Conservation (phyloP, 2,888 invertebrate genomes). For the Lamellibrachia columna region DNA sequence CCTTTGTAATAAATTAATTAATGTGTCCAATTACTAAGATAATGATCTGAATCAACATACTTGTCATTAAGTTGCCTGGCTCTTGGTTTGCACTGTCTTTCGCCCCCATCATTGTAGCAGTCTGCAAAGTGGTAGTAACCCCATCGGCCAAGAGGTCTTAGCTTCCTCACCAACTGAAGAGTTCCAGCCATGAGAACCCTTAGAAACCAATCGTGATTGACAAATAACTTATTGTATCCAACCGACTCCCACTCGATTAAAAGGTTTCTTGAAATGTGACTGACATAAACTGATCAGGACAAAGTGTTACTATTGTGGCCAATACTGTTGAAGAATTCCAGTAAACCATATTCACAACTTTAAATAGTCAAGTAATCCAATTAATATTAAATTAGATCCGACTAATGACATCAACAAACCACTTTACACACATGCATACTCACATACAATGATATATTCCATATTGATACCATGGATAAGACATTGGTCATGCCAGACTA, state of each 20-base stretch:
- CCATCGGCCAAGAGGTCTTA: conserved; percentile 19
- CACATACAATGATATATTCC: too few relatives aligned
- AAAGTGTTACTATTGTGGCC: too few relatives aligned
- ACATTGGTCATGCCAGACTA: too few relatives aligned
- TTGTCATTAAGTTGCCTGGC: neutral
- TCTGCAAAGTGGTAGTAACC: conserved; percentile 23
- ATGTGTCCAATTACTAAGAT: neutral
- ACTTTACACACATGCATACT: too few relatives aligned
- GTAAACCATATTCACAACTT: too few relatives aligned
- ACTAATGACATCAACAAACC: too few relatives aligned
- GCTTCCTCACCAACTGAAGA: conserved; percentile 16
- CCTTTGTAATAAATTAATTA: too few relatives aligned
- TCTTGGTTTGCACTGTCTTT: neutral
- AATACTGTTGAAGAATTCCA: too few relatives aligned
- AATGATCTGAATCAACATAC: neutral
- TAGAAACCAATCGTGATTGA: neutral
- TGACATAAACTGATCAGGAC: neutral
- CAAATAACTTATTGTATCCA: neutral
- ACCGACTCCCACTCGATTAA: neutral
- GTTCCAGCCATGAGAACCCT: conserved; percentile 21
- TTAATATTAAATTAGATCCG: too few relatives aligned
- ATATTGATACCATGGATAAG: too few relatives aligned
- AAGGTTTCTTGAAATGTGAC: neutral
- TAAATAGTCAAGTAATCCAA: too few relatives aligned
- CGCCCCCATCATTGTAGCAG: conserved; percentile 14